Base-by-base conservation (phyloP, 2,888 invertebrate species). In the Chalcis sispes region DNA sequence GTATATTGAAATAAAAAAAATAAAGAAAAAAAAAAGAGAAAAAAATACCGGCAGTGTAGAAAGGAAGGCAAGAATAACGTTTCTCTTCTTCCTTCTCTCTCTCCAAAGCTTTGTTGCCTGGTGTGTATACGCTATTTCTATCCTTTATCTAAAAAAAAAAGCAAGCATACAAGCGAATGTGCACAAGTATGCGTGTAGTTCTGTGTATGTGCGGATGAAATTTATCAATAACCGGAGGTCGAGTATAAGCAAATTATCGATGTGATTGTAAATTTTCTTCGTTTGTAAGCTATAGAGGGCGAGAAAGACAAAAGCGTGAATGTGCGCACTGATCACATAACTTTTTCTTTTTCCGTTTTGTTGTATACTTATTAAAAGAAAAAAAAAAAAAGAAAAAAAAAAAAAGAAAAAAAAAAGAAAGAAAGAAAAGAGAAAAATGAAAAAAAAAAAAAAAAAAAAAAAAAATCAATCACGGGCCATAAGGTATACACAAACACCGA, bases 261-360 rank as follows among this genome's bases (percentile, higher is more conserved):
- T 70, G 77, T 79, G 77, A 78, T 71, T 80, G 79, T 74, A 78
- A 65, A 79, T 74, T 77, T 78, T 77, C 64, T 75, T 79, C 75
- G 76, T 78, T 79, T 77, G 59, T 79, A 77, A 71, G 74, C 29
- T n/a, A 66, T 27, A 64, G 46, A 59, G 77, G 70, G 71, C 62
- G 73, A 73, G 52, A 71, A 64, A 58, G 75, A 46, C 25, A 29
- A 25, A 58, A 59, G 66, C 25, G 25, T 61, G 46, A 61, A 54
- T 66, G 66, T 36, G 29, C 8, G 52, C 59, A 61, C 52, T 29
- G 7, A 72, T 36, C n/a, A 23, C 46, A 46, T 67, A 56, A 15
- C 20, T 20, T 36, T 46, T 62, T 56, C 13, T 46, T 36, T n/a
- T 59, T 48, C 5, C 23, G 10, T 62, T 56, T 46, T 72, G 15